A percentile compares a stretch with the other conserved stretches of the same genome.
These are phyloP conservation scores for Lepidochitona cinerea DNA, from an alignment of 2,888 invertebrate genomes.

Conservation along the genomic window DNA sequence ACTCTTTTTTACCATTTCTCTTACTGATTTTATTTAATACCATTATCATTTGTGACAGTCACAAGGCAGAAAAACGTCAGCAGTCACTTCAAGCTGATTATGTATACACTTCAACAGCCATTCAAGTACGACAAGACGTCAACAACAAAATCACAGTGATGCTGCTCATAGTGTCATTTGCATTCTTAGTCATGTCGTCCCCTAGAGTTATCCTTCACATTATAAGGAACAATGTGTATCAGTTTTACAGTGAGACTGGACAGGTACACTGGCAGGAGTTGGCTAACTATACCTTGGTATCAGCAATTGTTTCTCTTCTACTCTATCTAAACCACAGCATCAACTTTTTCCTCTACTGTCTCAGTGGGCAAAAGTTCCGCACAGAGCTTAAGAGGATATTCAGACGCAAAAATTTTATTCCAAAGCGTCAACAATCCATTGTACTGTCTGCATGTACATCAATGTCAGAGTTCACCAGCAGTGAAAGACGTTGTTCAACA, in stretches of 20 bases:
- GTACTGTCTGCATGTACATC: background rate
- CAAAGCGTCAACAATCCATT: background rate
- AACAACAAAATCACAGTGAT: constrained; percentile 42
- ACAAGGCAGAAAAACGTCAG: constrained; percentile 29
- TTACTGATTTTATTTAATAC: constrained; percentile 52
- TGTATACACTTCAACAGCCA: background rate
- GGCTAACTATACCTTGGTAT: constrained; percentile 39
- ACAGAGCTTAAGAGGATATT: constrained; percentile 34
- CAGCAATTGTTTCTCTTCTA: constrained; percentile 45
- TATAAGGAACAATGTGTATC: constrained; percentile 41
- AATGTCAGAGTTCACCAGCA: background rate
- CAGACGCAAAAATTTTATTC: background rate
- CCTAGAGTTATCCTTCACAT: constrained; percentile 51
- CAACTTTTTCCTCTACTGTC: constrained; percentile 60
- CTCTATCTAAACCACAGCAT: constrained; percentile 59
- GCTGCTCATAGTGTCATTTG: constrained; percentile 49
- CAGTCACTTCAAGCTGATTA: constrained; percentile 21
- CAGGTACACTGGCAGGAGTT: constrained; percentile 33
- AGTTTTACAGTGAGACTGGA: constrained; percentile 27
- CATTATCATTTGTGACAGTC: constrained; percentile 46
- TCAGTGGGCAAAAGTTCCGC: constrained; percentile 54
- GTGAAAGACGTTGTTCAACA: background rate
- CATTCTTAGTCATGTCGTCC: constrained; percentile 50
- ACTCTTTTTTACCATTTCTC: constrained; percentile 55
- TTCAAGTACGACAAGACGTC: background rate